Conservation (phyloP, 2,797 vertebrate species). For the Lepus oiostolus region DNA sequence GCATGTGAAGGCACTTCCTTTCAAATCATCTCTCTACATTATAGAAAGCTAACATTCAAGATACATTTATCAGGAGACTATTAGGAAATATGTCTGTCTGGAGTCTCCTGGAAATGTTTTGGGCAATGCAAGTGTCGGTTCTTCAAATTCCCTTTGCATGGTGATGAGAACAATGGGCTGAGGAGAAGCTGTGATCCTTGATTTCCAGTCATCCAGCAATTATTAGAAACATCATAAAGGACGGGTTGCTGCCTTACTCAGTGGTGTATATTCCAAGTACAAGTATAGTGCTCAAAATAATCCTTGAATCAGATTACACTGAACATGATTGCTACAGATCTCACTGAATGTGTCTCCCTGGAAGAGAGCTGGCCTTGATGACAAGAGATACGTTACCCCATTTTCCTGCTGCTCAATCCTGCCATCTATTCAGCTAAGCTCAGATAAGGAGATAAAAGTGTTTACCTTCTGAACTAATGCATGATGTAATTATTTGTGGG, state of each 20-base stretch:
- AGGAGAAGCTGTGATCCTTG: neutral
- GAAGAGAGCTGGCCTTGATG: neutral
- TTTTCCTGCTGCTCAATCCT: neutral
- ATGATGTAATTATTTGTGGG: conserved; percentile 37
- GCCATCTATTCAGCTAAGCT: neutral
- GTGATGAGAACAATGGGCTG: neutral
- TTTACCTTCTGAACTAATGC: conserved; percentile 1
- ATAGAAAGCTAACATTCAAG: neutral
- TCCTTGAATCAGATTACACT: conserved; percentile 29
- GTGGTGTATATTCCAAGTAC: neutral
- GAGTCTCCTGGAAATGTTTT: neutral
- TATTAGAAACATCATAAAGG: neutral
- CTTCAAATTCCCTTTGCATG: neutral
- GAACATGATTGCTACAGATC: neutral
- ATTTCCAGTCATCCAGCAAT: neutral
- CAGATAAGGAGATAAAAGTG: conserved; percentile 42
- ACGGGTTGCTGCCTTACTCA: conserved; percentile 18
- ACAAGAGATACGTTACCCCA: neutral
- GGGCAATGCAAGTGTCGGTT: neutral
- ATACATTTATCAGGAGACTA: neutral
- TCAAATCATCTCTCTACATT: neutral
- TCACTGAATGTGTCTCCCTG: neutral
- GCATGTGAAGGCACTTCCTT: conserved; percentile 7
- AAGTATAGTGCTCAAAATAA: neutral
- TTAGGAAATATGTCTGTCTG: neutral